Evolutionary conservation across 1,140 invertebrate genomes (phyloP).

Genomic region (Trichogramma pretiosum): DNA sequence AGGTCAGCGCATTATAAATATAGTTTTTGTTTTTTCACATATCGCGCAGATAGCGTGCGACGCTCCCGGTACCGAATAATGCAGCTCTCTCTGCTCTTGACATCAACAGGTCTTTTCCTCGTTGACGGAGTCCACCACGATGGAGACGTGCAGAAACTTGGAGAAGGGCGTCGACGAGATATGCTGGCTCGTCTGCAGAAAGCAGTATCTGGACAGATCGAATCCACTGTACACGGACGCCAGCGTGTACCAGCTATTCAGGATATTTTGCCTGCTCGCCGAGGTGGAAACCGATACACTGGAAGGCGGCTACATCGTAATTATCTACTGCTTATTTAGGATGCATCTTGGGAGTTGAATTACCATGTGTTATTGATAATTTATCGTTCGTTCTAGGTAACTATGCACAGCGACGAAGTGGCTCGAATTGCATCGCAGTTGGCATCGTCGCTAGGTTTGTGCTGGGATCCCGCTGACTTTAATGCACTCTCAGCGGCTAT

Average conservation of each 20-base stretch:
- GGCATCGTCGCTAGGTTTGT: conserved; percentile 54
- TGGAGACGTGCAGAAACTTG: conserved; percentile 26
- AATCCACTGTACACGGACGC: conserved; percentile 53
- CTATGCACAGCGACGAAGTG: conserved; percentile 58
- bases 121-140: conserved; percentile 30
- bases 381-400: conserved; percentile 47
- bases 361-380: no score
- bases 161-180: conserved; percentile 50
- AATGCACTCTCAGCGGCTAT: conserved; percentile 54
- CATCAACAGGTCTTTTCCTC: conserved; percentile 32
- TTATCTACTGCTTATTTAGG: no score
- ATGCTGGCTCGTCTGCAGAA: conserved; percentile 69
- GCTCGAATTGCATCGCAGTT: conserved; percentile 56
- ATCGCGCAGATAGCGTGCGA: neutral
- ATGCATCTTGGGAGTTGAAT: no score
- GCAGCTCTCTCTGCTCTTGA: no score
- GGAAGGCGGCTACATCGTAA: conserved; percentile 25
- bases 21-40: conserved; percentile 1
- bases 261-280: conserved; percentile 67
- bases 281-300: conserved; percentile 55
- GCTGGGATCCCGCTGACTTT: conserved; percentile 61
- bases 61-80: no score
- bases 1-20: conserved; percentile 49
- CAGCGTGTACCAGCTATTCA: conserved; percentile 64
- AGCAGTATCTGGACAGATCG: conserved; percentile 50